phyloP scores from a whole-genome alignment of 2,888 invertebrate genomes.

The Drosophila neutralis region DNA sequence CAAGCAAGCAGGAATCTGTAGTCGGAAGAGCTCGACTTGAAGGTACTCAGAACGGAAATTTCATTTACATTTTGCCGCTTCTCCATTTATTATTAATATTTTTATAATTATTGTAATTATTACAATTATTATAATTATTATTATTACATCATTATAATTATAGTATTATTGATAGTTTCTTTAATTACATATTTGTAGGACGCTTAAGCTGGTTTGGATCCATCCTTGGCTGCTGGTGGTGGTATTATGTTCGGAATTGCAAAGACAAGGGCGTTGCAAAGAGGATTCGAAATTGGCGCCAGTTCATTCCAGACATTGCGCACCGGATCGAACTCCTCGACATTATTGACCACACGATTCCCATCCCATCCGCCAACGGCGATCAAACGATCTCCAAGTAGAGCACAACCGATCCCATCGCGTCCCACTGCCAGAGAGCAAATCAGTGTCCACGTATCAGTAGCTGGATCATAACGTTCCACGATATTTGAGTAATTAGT shows the following conservation, averaged over 20 bases:
- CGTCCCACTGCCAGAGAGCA: slow-evolving; percentile 93
- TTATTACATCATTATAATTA: too few species aligned
- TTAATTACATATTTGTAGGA: too few species aligned
- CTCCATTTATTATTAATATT: too few species aligned
- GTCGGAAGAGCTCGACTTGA: not conserved
- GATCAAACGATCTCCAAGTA: slow-evolving; percentile 90
- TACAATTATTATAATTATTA: too few species aligned
- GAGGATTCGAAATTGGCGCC: slow-evolving; percentile 87
- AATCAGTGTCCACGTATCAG: slow-evolving; percentile 94
- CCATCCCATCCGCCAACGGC: slow-evolving; percentile 97
- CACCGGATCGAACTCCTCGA: slow-evolving; percentile 95
- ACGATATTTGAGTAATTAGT: too few species aligned
- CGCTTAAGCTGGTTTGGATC: too few species aligned
- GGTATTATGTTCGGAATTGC: too few species aligned
- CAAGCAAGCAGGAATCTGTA: not conserved
- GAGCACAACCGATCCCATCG: slow-evolving; percentile 94
- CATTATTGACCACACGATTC: slow-evolving; percentile 90
- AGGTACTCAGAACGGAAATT: not conserved
- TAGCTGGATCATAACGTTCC: slow-evolving; percentile 92
- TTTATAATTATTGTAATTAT: too few species aligned
- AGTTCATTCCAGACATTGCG: slow-evolving; percentile 90
- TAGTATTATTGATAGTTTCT: slow-evolving; percentile 4
- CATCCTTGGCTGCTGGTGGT: too few species aligned
- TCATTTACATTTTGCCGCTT: too few species aligned
- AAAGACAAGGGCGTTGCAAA: fast-evolving